phyloP scores from a whole-genome alignment of 2,797 vertebrate species.

The Betta splendens region DNA sequence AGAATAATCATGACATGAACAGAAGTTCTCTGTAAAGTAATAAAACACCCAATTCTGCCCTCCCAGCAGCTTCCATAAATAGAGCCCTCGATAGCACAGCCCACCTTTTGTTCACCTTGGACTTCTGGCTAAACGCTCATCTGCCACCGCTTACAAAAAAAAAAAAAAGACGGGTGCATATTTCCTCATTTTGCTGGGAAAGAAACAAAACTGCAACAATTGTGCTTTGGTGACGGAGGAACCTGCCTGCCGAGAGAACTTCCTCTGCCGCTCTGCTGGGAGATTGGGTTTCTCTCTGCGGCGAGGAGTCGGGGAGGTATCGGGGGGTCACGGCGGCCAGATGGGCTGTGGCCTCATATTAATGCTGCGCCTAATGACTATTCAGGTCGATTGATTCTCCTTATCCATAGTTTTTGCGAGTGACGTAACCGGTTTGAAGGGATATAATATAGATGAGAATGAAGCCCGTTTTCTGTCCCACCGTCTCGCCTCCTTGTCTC shows the following conservation, averaged over 20 bases:
- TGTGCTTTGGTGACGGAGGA: conserved; percentile 71
- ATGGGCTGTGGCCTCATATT: conserved; percentile 32
- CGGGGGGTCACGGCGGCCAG: conserved; percentile 35
- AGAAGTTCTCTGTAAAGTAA: conserved; percentile 14
- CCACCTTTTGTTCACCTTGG: conserved; percentile 28
- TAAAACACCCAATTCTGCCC: conserved; percentile 20
- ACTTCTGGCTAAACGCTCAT: conserved; percentile 43
- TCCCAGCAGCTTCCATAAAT: conserved; percentile 30
- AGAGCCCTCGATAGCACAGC: conserved; percentile 19
- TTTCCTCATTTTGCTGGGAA: conserved; percentile 68
- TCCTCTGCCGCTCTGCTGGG: conserved; percentile 63
- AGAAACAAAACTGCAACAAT: conserved; percentile 74
- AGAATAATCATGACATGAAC: conserved; percentile 5
- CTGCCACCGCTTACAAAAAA: conserved; percentile 51
- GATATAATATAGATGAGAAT: no score
- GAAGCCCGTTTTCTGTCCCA: conserved; percentile 43
- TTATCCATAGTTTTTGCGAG: no score
- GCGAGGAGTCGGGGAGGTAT: conserved; percentile 32
- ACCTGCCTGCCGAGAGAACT: conserved; percentile 69
- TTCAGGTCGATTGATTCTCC: conserved; percentile 1
- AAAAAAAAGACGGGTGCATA: conserved; percentile 38
- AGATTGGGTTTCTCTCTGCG: conserved; percentile 67
- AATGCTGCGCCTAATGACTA: neutral
- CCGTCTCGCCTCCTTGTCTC: conserved; percentile 56
- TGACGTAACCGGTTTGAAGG: no score